Evolutionary conservation across 2,888 invertebrate species (phyloP), one percentile per base, ranked within the genome.

Genomic region (Julus scandinavius): DNA sequence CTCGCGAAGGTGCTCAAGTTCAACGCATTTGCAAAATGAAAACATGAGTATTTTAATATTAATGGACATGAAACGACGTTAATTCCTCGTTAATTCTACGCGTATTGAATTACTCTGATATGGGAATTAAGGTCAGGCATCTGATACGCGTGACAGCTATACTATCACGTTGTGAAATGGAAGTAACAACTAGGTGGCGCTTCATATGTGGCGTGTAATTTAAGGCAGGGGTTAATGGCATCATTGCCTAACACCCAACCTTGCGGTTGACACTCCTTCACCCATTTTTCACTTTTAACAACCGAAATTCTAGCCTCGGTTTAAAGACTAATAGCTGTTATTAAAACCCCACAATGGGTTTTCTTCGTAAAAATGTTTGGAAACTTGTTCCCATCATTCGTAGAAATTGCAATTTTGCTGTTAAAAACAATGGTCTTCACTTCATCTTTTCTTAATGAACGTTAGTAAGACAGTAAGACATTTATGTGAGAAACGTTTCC

Each of bases 71-170:
- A 63, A 63, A 63, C 58, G 58, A 63, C 58, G 58, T 63, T 63
- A 63, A 63, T 63, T 63, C 58, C 58, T n/a, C 58, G 58, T 63
- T 63, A 63, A 63, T 63, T 63, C 58, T n/a, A 5, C 58, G 4
- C 58, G n/a, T 63, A 63, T 63, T 63, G 58, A 63, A 63, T 63
- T 63, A 63, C 58, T 63, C n/a, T 63, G n/a, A 63, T 63, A n/a
- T n/a, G 58, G 58, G 58, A 15, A 63, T n/a, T 63, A 17, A 63
- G 58, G 58, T 63, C 58, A 63, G 15, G 58, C n/a, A n/a, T 63
- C 58, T 63, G n/a, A 63, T n/a, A 63, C n/a, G 17, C 3, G n/a
- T 63, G 58, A 63, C 58, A 63, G 58, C n/a, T 2, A 17, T 29
- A 13, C 17, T 54, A 29, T 29, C 29, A 29, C 29, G 29, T 29